Percentiles rank a stretch among this genome's conserved stretches.
Evolutionary conservation across 2,113 vertebrate genomes (phyloP).

Genomic region (Conger conger): DNA sequence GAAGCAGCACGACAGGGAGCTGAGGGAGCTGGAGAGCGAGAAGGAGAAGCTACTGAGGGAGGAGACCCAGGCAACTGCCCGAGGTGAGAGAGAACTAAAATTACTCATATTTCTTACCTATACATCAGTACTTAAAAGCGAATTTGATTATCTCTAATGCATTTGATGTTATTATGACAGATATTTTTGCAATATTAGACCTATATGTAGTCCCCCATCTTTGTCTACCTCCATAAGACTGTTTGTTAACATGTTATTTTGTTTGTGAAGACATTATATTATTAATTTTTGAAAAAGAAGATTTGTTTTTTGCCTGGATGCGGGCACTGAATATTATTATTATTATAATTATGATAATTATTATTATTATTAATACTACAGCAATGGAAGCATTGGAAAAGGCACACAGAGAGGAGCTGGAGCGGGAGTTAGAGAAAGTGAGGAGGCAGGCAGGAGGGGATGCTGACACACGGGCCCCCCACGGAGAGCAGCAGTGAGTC

Average conservation of each 20-base stretch:
- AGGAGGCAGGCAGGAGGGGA: constrained; percentile 67
- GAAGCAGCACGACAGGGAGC: constrained; percentile 77
- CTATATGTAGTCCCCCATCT: too few relatives aligned
- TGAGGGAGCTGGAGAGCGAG: constrained; percentile 75
- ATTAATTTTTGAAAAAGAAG: too few relatives aligned
- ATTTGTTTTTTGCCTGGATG: too few relatives aligned
- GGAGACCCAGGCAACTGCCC: constrained; percentile 74
- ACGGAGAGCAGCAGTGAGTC: constrained; percentile 78
- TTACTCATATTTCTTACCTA: neutral
- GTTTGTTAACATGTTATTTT: too few relatives aligned
- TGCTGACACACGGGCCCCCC: constrained; percentile 58
- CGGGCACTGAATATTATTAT: too few relatives aligned
- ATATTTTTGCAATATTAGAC: too few relatives aligned
- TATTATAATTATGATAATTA: too few relatives aligned
- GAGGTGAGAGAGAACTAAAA: constrained; percentile 67
- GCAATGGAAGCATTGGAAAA: constrained; percentile 87
- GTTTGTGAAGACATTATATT: too few relatives aligned
- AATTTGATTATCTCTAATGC: too few relatives aligned
- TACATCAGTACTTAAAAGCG: too few relatives aligned
- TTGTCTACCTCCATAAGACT: too few relatives aligned
- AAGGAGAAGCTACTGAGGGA: constrained; percentile 81
- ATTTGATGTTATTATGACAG: too few relatives aligned
- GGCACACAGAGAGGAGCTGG: constrained; percentile 82
- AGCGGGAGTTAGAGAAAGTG: constrained; percentile 75
- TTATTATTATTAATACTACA: constrained; percentile 40